phyloP scores from a whole-genome alignment of 2,113 vertebrate genomes.

The Ancistrus triradiatus region DNA sequence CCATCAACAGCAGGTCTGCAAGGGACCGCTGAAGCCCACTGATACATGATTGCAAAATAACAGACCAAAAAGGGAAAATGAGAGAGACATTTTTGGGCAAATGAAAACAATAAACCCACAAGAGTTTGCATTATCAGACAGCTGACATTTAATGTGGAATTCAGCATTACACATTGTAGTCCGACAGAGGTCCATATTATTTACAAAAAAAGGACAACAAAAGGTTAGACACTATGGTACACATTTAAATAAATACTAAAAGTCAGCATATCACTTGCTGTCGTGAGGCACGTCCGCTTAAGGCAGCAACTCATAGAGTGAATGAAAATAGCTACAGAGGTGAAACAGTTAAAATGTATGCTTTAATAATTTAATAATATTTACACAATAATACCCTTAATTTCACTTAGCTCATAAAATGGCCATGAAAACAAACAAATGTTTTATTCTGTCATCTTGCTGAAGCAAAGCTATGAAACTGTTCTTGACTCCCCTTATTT shows the following conservation, averaged over 20 bases:
- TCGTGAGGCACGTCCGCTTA: constrained; percentile 13
- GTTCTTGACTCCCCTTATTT: constrained; percentile 2
- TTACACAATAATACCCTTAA: constrained; percentile 60
- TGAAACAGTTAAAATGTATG: constrained; percentile 48
- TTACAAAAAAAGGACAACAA: background rate
- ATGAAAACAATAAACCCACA: background rate
- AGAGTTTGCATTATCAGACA: background rate
- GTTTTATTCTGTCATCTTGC: constrained; percentile 7
- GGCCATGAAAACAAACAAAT: constrained; percentile 18
- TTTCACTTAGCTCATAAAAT: constrained; percentile 42
- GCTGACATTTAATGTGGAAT: constrained; percentile 9
- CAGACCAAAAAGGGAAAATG: background rate
- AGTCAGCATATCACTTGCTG: constrained; percentile 5
- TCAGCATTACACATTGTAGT: constrained; percentile 4
- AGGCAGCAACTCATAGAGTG: constrained; percentile 19
- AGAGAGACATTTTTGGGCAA: background rate
- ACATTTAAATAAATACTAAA: constrained; percentile 25
- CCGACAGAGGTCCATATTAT: too few relatives aligned
- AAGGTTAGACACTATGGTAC: background rate
- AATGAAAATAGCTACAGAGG: constrained; percentile 30
- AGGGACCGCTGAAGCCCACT: constrained; percentile 10
- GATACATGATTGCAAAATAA: constrained; percentile 3
- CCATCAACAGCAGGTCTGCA: constrained; percentile 12
- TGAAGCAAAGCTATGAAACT: constrained; percentile 3
- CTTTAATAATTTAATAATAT: constrained; percentile 59